These are phyloP conservation scores for Drosophila merina DNA, from an alignment of 2,888 invertebrate species.

Conservation along the genomic window DNA sequence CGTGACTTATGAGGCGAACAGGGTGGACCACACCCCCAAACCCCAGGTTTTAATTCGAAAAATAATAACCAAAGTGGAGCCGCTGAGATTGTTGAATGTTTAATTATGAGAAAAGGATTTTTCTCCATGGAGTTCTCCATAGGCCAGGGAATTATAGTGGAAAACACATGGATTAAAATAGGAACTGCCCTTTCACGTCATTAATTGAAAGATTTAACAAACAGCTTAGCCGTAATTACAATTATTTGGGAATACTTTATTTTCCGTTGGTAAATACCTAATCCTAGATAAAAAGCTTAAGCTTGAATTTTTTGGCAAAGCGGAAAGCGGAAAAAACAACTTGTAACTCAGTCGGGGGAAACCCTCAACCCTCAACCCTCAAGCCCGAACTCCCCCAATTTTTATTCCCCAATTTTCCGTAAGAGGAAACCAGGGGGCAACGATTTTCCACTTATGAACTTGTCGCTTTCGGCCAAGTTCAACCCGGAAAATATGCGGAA, in stretches of 20 bases:
- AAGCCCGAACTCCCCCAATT: neutral
- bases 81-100: neutral
- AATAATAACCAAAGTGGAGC: neutral
- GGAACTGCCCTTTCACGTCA: neutral
- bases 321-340: conserved; percentile 40
- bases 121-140: neutral
- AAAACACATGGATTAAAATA: neutral
- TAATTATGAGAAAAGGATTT: neutral
- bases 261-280: neutral
- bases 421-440: conserved; percentile 13
- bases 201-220: neutral
- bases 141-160: neutral
- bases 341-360: conserved; percentile 31
- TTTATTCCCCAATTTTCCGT: conserved; percentile 6
- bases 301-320: neutral
- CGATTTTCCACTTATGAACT: conserved; percentile 65
- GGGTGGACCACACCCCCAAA: neutral
- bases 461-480: conserved; percentile 58
- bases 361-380: too few relatives aligned
- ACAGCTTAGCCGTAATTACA: neutral
- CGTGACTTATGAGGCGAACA: conserved; percentile 30
- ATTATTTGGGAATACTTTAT: neutral
- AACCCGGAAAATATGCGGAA: conserved; percentile 10
- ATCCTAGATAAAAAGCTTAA: conserved; percentile 13
- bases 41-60: neutral